These are phyloP conservation scores for Aricia agestis DNA, from an alignment of 1,140 invertebrate species.

Conservation along the genomic window DNA sequence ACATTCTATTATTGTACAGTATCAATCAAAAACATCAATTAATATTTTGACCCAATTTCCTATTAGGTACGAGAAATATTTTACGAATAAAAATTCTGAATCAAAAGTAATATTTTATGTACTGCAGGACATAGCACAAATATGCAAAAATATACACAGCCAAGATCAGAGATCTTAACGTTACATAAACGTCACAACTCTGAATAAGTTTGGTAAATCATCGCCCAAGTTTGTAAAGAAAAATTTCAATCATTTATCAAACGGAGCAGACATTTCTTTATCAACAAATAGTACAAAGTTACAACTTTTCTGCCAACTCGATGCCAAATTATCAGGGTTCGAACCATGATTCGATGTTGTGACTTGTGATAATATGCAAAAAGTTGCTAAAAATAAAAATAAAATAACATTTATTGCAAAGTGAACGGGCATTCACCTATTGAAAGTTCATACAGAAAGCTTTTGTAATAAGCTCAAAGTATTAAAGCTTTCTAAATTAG, in stretches of 20 bases:
- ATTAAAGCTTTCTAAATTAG: constrained; percentile 1
- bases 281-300: constrained; percentile 16
- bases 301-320: constrained; percentile 21
- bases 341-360: constrained; percentile 15
- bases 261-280: constrained; percentile 22
- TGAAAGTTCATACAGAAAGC: neutral
- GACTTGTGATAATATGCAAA: neutral
- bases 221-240: constrained; percentile 22
- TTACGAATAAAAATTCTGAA: too few species aligned
- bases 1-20: too few species aligned
- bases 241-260: constrained; percentile 50
- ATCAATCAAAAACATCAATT: too few species aligned
- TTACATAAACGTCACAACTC: constrained; percentile 7
- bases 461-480: neutral
- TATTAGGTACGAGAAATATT: too few species aligned
- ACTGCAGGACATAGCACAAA: neutral
- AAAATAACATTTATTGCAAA: neutral
- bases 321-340: constrained; percentile 4
- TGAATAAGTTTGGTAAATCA: constrained; percentile 21
- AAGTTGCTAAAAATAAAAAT: too few species aligned
- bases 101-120: too few species aligned
- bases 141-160: neutral
- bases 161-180: constrained; percentile 1
- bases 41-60: too few species aligned
- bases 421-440: neutral